Evolutionary conservation across 1,140 invertebrate species (phyloP), one percentile per base, ranked within the genome.

Genomic region (Lineus longissimus): DNA sequence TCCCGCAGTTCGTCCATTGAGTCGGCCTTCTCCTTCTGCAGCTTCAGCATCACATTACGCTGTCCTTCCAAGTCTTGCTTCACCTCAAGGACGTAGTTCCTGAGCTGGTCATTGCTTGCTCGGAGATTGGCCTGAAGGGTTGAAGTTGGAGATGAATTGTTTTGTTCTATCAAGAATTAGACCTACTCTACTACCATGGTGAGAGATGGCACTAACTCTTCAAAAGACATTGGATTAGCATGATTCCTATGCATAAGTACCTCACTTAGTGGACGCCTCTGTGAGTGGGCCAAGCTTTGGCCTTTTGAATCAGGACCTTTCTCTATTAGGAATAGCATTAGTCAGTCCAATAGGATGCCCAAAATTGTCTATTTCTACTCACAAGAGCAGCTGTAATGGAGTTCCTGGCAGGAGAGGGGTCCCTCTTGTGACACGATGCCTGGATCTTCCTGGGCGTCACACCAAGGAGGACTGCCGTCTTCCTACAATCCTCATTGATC

Each of bases 401-500:
- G 2, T 66, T 68, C 61, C 66, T 36, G 4, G 33, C 4, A 36
- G 33, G 33, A 7, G 33, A 36, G 33, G 33, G 33, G 15, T 36
- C 33, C 33, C 33, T 36, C 33, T 36, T 36, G 33, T 15, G 4
- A 36, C 33, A 7, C 33, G 33, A 15, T 7, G 6, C 33, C 33
- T 71, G 65, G 17, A 78, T 70, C 65, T 70, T 72, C 7, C 76
- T 61, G 13, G 77, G 75, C 51, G 55, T 63, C 7, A 74, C 64
- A 2, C 78, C 77, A 1, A 78, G 54, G 6, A 79, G 22, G 15
- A 61, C 58, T 0, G 76, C 70, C 25, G 71, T 72, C 55, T 68
- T 71, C 15, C 73, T 55, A 62, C 76, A 78, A 55, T 79, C 78
- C 15, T 80, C 76, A 56, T 80, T 79, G 25, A 80, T 72, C 55